Percentiles rank a stretch among this genome's conserved stretches.
These are phyloP conservation scores for Drosophila orena DNA, from an alignment of 1,140 invertebrate species.

Conservation along the genomic window DNA sequence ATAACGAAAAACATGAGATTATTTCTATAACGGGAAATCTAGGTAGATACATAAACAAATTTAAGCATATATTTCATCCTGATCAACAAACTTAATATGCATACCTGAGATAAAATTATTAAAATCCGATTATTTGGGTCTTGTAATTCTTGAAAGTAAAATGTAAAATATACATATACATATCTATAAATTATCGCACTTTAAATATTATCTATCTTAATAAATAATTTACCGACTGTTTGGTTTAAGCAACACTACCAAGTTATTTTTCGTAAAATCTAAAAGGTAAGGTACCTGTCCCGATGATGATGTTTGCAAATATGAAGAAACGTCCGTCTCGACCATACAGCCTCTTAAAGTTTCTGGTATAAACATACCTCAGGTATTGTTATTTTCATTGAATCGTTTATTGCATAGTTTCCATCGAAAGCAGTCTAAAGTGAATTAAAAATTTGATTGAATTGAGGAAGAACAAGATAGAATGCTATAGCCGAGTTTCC, in stretches of 20 bases:
- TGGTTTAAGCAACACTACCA: background rate
- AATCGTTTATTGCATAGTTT: constrained; percentile 35
- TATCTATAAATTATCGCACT: background rate
- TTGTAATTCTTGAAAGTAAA: background rate
- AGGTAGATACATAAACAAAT: too few species aligned
- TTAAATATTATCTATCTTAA: background rate
- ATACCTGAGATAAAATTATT: too few species aligned
- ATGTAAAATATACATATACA: background rate
- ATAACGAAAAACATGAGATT: too few species aligned
- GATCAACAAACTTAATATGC: too few species aligned
- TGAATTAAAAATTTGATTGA: background rate
- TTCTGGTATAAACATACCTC: constrained; percentile 92
- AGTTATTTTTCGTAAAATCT: background rate
- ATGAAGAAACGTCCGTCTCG: constrained; percentile 93
- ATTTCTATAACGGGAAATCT: too few species aligned
- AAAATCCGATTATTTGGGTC: too few species aligned
- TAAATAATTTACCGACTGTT: background rate
- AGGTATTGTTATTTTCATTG: constrained; percentile 44
- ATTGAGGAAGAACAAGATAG: too few species aligned
- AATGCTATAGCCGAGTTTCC: too few species aligned
- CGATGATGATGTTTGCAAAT: constrained; percentile 92
- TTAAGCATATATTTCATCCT: too few species aligned
- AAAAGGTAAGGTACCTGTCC: constrained; percentile 87
- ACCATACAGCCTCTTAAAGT: constrained; percentile 92
- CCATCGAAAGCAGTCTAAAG: constrained; percentile 18